Evolutionary conservation across 2,888 invertebrate genomes (phyloP), one percentile per base, ranked within the genome.

Genomic region (Chloromyia formosa): DNA sequence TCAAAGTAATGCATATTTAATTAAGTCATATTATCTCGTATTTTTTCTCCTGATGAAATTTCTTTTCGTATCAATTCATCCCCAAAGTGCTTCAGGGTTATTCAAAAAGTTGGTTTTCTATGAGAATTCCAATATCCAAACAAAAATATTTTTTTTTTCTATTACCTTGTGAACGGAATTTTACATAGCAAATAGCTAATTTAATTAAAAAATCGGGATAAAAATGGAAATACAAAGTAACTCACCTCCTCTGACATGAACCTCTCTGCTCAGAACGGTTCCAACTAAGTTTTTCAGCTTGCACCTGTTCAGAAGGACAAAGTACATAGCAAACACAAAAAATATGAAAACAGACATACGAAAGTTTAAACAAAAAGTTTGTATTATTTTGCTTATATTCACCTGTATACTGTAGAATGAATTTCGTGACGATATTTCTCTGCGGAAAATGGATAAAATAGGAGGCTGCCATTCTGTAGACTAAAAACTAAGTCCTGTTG

Each of bases 191-290:
- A 49, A 49, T 12, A 49, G 49, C 49, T 49, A 7, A 49, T 49
- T 49, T 49, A 49, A 49, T 49, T 49, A 49, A 49, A 49, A n/a
- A 4, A 35, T 35, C 7, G 49, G 10, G 12, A n/a, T 5, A 49
- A 5, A 42, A 3, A 18, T 16, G 20, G 1, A 42, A 66, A 42
- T 16, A 66, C 42, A 10, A 62, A 53, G 14, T 79, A 35, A 86
- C 89, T 89, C 87, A 97, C 97, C 95, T 82, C 95, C 95, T 86
- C 94, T 92, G 75, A 96, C 92, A 82, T 93, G 93, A 79, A 96
- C 93, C 83, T 93, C 94, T 80, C 94, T 90, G 80, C 96, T 95
- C 80, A 96, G 88, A 69, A 96, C 90, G 73, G 89, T 88, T 49
- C 94, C 94, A 75, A 93, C 91, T 78, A 89, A 86, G 85, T 93